Evolutionary conservation across 2,113 vertebrate genomes (phyloP), one percentile per base, ranked within the genome.

Genomic region (Trinectes maculatus): DNA sequence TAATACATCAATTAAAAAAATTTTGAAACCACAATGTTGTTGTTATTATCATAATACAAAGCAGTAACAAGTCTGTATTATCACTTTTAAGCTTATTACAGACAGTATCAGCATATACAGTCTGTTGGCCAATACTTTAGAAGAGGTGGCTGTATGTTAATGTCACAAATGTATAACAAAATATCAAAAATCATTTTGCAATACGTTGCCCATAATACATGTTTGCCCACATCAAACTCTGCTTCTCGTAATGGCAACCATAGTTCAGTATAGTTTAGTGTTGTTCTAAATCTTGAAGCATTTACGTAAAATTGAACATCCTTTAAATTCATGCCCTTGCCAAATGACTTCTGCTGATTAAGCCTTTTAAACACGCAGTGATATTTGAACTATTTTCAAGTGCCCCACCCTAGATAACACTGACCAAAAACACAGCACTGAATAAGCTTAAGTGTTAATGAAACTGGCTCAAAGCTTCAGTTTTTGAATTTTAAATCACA

Each of bases 1-100:
- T 87, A 85, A 85, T 82, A 81, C 53, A 82, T 77, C 61, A 54
- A 89, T 85, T 84, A 89, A 91, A 89, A 77, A 39, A 69, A 66
- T 77, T 77, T 63, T 77, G 60, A 87, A 75, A 72, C 19, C 9
- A 55, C 1, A 21, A 15, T 12, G 29, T 12, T 28, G 19, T 61
- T 59, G 48, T 19, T 69, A 12, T 63, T 26, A 12, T 80, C 58
- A 22, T n/a, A n/a, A n/a, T 61, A 64, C 12, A 2, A 54, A n/a
- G 25, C 13, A 19, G 18, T 15, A 24, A n/a, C n/a, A n/a, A n/a
- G n/a, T n/a, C n/a, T n/a, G 8, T 67, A 10, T 12, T 19, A 49
- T 42, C 18, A 1, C 1, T 34, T 18, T 46, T 24, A 8, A 22
- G 16, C 37, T 56, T 24, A 13, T 26, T 11, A 15, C 19, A 31